phyloP scores from a whole-genome alignment of 2,113 vertebrate genomes.

The Recurvirostra avosetta region DNA sequence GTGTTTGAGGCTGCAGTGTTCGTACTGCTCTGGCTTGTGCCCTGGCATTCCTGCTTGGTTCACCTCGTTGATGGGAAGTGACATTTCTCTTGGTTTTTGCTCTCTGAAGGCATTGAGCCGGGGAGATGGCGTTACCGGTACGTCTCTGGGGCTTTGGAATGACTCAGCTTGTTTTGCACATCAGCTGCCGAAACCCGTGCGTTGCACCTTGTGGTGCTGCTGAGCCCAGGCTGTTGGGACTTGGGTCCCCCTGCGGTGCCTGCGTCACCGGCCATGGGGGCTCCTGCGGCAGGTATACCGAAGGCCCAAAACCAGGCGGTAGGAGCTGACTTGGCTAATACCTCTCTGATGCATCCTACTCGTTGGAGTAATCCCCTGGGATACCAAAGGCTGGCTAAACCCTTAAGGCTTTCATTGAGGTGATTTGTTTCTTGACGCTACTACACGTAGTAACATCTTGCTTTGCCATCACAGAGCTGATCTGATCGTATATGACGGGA shows the following conservation, averaged over 20 bases:
- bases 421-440: not conserved
- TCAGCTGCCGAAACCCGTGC: not conserved
- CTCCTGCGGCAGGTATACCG: fast-evolving
- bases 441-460: fast-evolving
- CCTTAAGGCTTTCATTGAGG: not conserved
- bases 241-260: too few species aligned
- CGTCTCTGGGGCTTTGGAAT: not conserved
- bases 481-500: not conserved
- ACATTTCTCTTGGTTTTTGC: not conserved
- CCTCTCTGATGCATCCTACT: not conserved
- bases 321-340: not conserved
- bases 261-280: fast-evolving
- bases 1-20: not conserved
- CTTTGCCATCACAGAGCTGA: not conserved
- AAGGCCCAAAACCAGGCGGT: not conserved
- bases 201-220: not conserved
- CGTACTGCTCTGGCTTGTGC: not conserved
- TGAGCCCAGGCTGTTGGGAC: fast-evolving
- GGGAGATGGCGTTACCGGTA: not conserved
- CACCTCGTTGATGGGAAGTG: not conserved
- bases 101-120: fast-evolving
- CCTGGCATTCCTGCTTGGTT: not conserved
- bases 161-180: not conserved
- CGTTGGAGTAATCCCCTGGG: not conserved
- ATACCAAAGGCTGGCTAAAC: not conserved